Percentiles rank a stretch among this genome's conserved stretches.
These are phyloP conservation scores for Psilanteris sp. DNA, from an alignment of 1,140 invertebrate species.

Conservation along the genomic window DNA sequence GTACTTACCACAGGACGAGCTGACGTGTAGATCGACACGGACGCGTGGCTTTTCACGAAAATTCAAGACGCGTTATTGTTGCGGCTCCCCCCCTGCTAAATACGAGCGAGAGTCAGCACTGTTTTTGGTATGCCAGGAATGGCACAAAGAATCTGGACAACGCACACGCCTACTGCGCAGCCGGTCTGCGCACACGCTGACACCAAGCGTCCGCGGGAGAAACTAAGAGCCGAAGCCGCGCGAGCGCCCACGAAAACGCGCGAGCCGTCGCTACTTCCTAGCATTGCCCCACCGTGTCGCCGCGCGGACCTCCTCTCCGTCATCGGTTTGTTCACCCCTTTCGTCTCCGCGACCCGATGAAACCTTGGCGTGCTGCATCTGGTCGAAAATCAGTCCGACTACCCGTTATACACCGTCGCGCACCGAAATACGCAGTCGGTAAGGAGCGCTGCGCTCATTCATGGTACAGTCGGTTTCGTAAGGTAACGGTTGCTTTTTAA, in stretches of 20 bases:
- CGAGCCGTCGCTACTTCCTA: constrained; percentile 57
- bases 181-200: constrained; percentile 88
- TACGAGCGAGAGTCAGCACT: constrained; percentile 86
- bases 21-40: constrained; percentile 63
- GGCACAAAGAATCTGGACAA: constrained; percentile 96
- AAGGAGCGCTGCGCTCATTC: background rate
- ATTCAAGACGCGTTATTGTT: constrained; percentile 83
- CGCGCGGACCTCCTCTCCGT: constrained; percentile 22
- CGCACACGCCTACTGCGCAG: constrained; percentile 91
- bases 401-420: constrained; percentile 59
- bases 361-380: constrained; percentile 69
- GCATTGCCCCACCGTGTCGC: constrained; percentile 32
- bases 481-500: background rate
- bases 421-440: constrained; percentile 37
- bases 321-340: constrained; percentile 24
- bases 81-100: constrained; percentile 82
- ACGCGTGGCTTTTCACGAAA: constrained; percentile 75
- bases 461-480: background rate
- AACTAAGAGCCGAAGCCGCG: constrained; percentile 70
- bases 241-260: constrained; percentile 51
- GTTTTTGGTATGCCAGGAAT: constrained; percentile 96
- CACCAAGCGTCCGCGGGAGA: constrained; percentile 84
- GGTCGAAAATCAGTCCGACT: constrained; percentile 63
- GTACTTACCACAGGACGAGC: constrained; percentile 71
- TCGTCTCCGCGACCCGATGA: constrained; percentile 16